phyloP scores from a whole-genome alignment of 2,888 invertebrate genomes.

The Trissolcus brochymenae region DNA sequence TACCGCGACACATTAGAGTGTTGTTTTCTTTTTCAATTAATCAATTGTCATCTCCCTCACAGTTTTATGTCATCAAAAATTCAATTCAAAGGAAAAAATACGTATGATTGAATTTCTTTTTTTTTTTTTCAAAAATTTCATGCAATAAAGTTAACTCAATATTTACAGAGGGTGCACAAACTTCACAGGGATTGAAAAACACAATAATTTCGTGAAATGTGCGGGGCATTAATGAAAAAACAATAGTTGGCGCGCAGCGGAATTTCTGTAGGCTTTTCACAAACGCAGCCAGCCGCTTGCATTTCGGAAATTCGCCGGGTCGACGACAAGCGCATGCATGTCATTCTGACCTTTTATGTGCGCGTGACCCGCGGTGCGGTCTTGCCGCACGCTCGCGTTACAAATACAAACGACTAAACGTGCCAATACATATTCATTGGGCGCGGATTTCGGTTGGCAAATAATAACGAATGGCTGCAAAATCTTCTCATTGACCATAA shows the following conservation, averaged over 20 bases:
- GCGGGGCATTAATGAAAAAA: constrained; percentile 34
- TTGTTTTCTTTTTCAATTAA: constrained; percentile 24
- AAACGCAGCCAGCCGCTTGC: constrained; percentile 13
- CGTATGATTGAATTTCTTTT: background rate
- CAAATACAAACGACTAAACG: constrained; percentile 32
- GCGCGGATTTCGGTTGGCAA: constrained; percentile 30
- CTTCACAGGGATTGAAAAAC: background rate
- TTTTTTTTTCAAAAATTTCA: background rate
- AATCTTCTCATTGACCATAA: constrained; percentile 42
- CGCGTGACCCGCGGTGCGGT: constrained; percentile 47
- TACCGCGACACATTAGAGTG: constrained; percentile 7
- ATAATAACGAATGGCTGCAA: constrained; percentile 47
- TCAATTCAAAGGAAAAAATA: background rate
- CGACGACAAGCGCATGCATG: constrained; percentile 41
- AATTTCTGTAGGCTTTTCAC: constrained; percentile 25
- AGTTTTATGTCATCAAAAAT: background rate
- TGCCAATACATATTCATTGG: constrained; percentile 48
- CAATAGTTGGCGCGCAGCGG: constrained; percentile 19
- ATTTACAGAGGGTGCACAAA: too few species aligned
- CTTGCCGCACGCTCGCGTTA: constrained; percentile 32
- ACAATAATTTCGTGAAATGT: constrained; percentile 13
- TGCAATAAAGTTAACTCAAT: background rate
- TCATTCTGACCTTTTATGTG: constrained; percentile 48
- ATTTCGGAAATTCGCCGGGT: constrained; percentile 41
- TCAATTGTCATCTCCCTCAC: constrained; percentile 15